Evolutionary conservation across 1,140 invertebrate species (phyloP).

Genomic region (Diorhabda elongata): DNA sequence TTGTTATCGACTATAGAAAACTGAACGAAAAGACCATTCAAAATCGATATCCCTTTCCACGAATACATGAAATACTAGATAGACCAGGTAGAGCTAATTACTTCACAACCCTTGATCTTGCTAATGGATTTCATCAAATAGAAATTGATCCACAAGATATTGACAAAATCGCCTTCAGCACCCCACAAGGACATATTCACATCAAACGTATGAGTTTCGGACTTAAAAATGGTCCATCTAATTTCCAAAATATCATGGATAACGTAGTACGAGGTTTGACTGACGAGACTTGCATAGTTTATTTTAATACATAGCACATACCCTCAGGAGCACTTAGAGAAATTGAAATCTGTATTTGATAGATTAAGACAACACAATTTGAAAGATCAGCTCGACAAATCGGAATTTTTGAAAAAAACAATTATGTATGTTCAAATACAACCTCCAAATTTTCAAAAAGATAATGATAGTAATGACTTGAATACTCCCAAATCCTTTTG

Average conservation of each 20-base stretch:
- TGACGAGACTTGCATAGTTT: slow-evolving; percentile 33
- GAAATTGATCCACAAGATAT: slow-evolving; percentile 28
- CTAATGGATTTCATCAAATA: slow-evolving; percentile 38
- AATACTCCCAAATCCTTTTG: no score
- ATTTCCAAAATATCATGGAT: slow-evolving; percentile 44
- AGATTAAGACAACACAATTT: neutral
- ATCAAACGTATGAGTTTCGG: slow-evolving; percentile 43
- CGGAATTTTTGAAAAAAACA: slow-evolving; percentile 1
- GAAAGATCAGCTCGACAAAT: neutral
- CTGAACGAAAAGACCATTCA: slow-evolving; percentile 9
- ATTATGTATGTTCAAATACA: neutral
- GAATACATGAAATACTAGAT: slow-evolving; percentile 6
- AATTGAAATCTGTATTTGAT: neutral
- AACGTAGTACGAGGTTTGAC: slow-evolving; percentile 33
- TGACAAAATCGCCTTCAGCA: slow-evolving; percentile 34
- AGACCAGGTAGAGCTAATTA: slow-evolving; percentile 12
- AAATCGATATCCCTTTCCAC: slow-evolving; percentile 7
- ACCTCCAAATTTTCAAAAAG: slow-evolving; percentile 11
- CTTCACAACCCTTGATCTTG: neutral
- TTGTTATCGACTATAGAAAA: slow-evolving; percentile 13
- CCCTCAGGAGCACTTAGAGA: neutral
- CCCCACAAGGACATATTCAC: slow-evolving; percentile 40
- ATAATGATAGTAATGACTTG: no score
- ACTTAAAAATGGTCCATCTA: slow-evolving; percentile 39
- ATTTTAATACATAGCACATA: neutral